Evolutionary conservation across 2,113 vertebrate genomes (phyloP).

Genomic region (Dolichotis patagonum): DNA sequence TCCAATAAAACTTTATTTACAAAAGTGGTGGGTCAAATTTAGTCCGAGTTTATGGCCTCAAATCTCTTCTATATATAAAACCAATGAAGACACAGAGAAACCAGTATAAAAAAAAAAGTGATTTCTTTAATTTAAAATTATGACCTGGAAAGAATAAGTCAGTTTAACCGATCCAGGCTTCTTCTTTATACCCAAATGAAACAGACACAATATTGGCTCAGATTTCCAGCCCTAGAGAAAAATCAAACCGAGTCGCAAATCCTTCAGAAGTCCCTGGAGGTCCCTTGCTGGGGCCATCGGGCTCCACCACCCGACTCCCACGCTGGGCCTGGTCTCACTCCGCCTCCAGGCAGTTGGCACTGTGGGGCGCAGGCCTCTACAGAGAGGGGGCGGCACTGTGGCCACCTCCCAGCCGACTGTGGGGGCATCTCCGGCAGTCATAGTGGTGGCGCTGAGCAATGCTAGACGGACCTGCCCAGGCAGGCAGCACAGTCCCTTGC

Average conservation of each 20-base stretch:
- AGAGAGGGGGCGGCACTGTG: not conserved
- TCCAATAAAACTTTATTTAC: conserved; percentile 58
- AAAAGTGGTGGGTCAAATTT: not conserved
- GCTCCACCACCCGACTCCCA: not conserved
- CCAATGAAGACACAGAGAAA: conserved; percentile 52
- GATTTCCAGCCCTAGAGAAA: conserved; percentile 58
- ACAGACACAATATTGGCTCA: conserved; percentile 69
- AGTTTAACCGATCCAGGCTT: conserved; percentile 43
- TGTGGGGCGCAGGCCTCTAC: fast-evolving
- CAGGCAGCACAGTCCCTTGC: not conserved
- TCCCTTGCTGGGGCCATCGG: not conserved
- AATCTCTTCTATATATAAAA: conserved; percentile 11
- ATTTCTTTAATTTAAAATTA: conserved; percentile 80
- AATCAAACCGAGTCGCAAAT: not conserved
- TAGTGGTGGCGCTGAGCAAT: not conserved
- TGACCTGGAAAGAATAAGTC: conserved; percentile 64
- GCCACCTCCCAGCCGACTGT: not conserved
- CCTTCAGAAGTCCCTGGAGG: not conserved
- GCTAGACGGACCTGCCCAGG: not conserved
- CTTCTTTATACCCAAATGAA: conserved; percentile 28
- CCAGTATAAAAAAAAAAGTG: conserved; percentile 18
- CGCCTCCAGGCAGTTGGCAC: not conserved
- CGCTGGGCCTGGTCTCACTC: not conserved
- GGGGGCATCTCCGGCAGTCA: not conserved
- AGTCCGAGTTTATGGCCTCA: not conserved